Evolutionary conservation across 1,140 invertebrate species (phyloP).

Genomic region (Polypedilum pembai): DNA sequence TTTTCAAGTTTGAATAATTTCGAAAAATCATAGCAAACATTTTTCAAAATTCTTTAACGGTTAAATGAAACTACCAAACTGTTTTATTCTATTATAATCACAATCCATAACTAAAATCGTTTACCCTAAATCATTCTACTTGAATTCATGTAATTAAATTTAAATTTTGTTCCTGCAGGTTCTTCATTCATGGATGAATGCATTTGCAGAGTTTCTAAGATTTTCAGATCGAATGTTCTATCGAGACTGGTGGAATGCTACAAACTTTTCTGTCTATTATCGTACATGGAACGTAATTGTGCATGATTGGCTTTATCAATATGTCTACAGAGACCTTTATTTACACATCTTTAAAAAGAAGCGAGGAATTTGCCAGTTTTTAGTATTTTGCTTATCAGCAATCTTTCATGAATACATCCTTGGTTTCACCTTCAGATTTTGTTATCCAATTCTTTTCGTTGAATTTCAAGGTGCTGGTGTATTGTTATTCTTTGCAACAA

Average conservation of each 20-base stretch:
- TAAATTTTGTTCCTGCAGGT: too few relatives aligned
- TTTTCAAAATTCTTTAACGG: too few relatives aligned
- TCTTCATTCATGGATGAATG: conserved; percentile 83
- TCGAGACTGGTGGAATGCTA: conserved; percentile 94
- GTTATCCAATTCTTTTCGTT: conserved; percentile 76
- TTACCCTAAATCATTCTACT: too few relatives aligned
- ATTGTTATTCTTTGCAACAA: conserved; percentile 50
- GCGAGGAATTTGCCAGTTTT: conserved; percentile 47
- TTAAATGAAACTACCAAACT: too few relatives aligned
- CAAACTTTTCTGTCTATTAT: conserved; percentile 73
- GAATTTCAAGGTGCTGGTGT: conserved; percentile 57
- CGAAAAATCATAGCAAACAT: too few relatives aligned
- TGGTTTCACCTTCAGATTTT: conserved; percentile 67
- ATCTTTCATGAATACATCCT: conserved; percentile 82
- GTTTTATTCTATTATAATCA: too few relatives aligned
- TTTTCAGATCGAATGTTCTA: conserved; percentile 85
- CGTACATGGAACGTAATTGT: conserved; percentile 92
- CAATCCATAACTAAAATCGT: too few relatives aligned
- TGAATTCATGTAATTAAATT: too few relatives aligned
- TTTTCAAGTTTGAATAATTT: too few relatives aligned
- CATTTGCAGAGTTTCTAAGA: conserved; percentile 73
- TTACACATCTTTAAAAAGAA: conserved; percentile 48
- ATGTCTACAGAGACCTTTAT: conserved; percentile 82
- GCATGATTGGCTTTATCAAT: conserved; percentile 88
- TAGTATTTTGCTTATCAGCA: conserved; percentile 59